These are phyloP conservation scores for Ichneumoninae sp. DNA, from an alignment of 2,888 invertebrate genomes.

Conservation along the genomic window DNA sequence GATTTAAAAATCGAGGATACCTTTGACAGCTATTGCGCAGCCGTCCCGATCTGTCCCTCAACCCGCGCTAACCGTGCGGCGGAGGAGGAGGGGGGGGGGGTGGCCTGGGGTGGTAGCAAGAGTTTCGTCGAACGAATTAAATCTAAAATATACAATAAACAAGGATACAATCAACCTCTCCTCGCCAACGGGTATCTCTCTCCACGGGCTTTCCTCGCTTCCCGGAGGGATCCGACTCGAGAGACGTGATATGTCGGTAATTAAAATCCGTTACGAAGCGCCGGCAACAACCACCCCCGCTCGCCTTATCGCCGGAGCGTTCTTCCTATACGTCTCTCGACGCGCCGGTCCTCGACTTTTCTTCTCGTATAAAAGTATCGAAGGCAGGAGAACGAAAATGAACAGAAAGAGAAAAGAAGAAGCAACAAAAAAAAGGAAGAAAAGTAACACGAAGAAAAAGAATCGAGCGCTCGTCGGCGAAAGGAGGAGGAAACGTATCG, in stretches of 20 bases:
- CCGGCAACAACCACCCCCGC: slow-evolving; percentile 49
- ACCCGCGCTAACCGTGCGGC: not conserved
- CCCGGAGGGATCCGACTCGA: slow-evolving; percentile 67
- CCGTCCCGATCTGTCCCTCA: slow-evolving; percentile 65
- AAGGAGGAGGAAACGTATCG: not conserved
- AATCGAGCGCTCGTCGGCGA: not conserved
- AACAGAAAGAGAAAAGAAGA: slow-evolving; percentile 28
- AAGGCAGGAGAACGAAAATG: slow-evolving; percentile 30
- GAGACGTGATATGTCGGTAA: slow-evolving; percentile 75
- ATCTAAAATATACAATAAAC: slow-evolving; percentile 84
- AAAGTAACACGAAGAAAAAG: slow-evolving; percentile 1
- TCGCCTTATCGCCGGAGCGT: slow-evolving; percentile 26
- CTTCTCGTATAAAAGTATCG: slow-evolving; percentile 61
- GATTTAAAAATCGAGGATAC: slow-evolving; percentile 84
- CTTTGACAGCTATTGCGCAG: slow-evolving; percentile 83
- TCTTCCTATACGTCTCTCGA: slow-evolving; percentile 33
- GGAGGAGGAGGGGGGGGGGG: no score
- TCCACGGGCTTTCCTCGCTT: slow-evolving; percentile 52
- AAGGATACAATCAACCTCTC: slow-evolving; percentile 81
- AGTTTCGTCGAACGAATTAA: slow-evolving; percentile 78
- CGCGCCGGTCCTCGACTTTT: slow-evolving; percentile 48
- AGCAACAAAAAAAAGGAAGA: not conserved
- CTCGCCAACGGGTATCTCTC: slow-evolving; percentile 6
- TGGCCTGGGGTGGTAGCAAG: slow-evolving; percentile 19
- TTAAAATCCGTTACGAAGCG: slow-evolving; percentile 73